Percentiles rank a stretch among this genome's conserved stretches.
Evolutionary conservation across 1,140 invertebrate species (phyloP).

Genomic region (Harpegnathos saltator): DNA sequence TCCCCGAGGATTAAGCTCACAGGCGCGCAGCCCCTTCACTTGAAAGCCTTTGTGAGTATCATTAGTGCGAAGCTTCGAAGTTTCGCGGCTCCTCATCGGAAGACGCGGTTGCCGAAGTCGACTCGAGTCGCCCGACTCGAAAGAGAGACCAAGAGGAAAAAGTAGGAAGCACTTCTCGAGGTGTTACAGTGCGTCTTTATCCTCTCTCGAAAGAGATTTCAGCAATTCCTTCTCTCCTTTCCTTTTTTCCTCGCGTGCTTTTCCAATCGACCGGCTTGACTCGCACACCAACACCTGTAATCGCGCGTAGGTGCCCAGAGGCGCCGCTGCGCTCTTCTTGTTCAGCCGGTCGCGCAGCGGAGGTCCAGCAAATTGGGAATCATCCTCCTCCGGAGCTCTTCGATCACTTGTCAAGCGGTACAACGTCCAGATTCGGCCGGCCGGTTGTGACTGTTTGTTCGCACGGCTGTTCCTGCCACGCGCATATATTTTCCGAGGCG

Average conservation of each 20-base stretch:
- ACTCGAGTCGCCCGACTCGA: neutral
- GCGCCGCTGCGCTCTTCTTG: too few relatives aligned
- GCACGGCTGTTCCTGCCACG: slow-evolving; percentile 54
- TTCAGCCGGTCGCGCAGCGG: neutral
- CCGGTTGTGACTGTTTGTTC: slow-evolving; percentile 28
- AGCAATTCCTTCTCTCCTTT: too few relatives aligned
- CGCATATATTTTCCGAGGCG: slow-evolving; percentile 31
- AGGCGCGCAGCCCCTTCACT: too few relatives aligned
- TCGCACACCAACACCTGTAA: too few relatives aligned
- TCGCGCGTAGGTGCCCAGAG: too few relatives aligned
- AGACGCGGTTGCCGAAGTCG: neutral
- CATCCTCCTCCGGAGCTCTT: neutral
- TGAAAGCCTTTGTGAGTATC: neutral
- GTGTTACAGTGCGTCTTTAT: too few relatives aligned
- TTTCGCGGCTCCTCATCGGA: slow-evolving; percentile 1
- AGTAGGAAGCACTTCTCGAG: too few relatives aligned
- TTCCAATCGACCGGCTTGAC: too few relatives aligned
- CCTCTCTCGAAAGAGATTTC: neutral
- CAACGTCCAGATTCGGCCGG: neutral
- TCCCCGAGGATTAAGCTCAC: neutral
- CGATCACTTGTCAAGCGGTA: slow-evolving; percentile 20
- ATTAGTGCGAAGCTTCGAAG: slow-evolving; percentile 3
- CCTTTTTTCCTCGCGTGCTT: too few relatives aligned
- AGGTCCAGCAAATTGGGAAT: neutral
- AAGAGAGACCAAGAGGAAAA: too few relatives aligned